These are phyloP conservation scores for Cenopis cana DNA, from an alignment of 2,888 invertebrate genomes.

Conservation along the genomic window DNA sequence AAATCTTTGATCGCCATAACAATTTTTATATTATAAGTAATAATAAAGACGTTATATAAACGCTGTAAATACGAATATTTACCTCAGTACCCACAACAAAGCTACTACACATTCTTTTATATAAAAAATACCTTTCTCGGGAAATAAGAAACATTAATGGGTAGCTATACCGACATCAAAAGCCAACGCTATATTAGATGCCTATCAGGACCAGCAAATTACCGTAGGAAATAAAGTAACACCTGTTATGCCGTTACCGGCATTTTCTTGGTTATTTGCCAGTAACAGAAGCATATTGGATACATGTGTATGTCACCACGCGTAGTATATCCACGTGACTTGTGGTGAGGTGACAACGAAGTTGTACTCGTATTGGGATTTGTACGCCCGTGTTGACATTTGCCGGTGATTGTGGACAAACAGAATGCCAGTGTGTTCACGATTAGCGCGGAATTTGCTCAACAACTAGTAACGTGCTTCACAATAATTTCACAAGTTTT, in stretches of 20 bases:
- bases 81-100: not conserved
- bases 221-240: constrained; percentile 41
- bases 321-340: not conserved
- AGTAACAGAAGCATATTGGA: constrained; percentile 10
- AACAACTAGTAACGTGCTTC: not conserved
- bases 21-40: not conserved
- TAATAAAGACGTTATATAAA: not conserved
- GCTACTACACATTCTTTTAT: not conserved
- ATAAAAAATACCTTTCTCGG: not conserved
- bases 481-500: not conserved
- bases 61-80: not conserved
- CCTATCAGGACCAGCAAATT: constrained; percentile 36
- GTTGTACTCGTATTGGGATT: constrained; percentile 5
- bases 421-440: constrained; percentile 29
- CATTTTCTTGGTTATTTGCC: constrained; percentile 43
- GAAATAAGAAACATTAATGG: not conserved
- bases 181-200: constrained; percentile 30
- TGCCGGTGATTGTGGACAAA: constrained; percentile 37
- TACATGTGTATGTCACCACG: not conserved
- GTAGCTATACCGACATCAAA: constrained; percentile 20
- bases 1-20: not conserved
- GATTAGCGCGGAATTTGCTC: constrained; percentile 25
- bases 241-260: constrained; percentile 42
- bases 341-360: not conserved
- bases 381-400: constrained; percentile 25